Base-by-base conservation (phyloP, 2,888 invertebrate genomes). In the Hecatera dysodea region DNA sequence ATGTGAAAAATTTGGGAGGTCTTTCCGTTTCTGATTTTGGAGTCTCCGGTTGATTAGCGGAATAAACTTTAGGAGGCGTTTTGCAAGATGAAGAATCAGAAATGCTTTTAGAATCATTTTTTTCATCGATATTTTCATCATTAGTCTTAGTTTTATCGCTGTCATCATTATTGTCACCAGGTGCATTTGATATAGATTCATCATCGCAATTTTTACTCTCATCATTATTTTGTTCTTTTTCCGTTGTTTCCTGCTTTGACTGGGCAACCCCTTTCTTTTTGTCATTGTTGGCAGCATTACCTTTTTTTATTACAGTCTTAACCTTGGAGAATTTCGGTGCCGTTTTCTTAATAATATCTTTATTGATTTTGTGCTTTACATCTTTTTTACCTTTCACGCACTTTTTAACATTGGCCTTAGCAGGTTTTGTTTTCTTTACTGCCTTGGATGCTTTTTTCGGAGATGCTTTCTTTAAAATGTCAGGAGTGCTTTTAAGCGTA, bases 1-100 rank as follows among this genome's bases (percentile, higher is more conserved):
- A 95, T 17, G 95, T 96, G 69, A 96, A 96, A 87, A 96, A 96
- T 86, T 95, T 96, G 7, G 93, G 95, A 53, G 95, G 95, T 75
- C 95, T 90, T 86, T 95, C 96, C 33, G 83, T 89, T 87, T 96
- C 95, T 68, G 88, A 55, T 90, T 94, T 96, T 15, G 92, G 89
- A n/a, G 90, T 87, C 67, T 94, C 93, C 12, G 84, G 59, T 78
- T 86, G 87, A 83, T 77, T 88, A 27, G 73, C 62, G 19, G 81
- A 60, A 24, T 83, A 57, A 46, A 61, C 55, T 83, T 88, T 90
- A 7, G 83, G 48, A 24, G 83, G 71, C 17, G 80, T 79, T 75
- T 77, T 77, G 56, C 50, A 75, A 57, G 29, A 50, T 42, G 67
- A 27, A 44, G 75, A 72, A 65, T 82, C 84, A 39, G 50, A 67